Conservation (phyloP, 2,888 invertebrate genomes). For the Eupithecia vulgata region DNA sequence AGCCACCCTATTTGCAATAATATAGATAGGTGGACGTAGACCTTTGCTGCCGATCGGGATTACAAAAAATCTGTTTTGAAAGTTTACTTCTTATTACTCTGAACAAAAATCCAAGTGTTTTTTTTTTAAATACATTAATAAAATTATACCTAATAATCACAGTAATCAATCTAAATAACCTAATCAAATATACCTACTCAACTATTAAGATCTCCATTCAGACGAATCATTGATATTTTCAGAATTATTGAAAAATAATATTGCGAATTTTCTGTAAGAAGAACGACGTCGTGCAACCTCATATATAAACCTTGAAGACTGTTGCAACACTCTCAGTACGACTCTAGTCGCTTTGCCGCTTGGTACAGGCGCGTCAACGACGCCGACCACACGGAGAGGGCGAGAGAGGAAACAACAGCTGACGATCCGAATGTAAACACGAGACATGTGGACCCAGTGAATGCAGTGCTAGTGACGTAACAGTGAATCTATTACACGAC, state of each 20-base stretch:
- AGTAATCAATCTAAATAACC: too few relatives aligned
- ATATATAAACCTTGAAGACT: constrained; percentile 81
- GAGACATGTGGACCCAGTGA: constrained; percentile 80
- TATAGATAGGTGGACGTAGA: not conserved
- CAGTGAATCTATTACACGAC: constrained; percentile 65
- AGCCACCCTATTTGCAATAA: not conserved
- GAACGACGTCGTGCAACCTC: constrained; percentile 67
- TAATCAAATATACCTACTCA: not conserved
- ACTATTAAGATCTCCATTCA: not conserved
- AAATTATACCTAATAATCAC: not conserved
- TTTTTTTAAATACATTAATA: not conserved
- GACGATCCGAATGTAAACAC: constrained; percentile 61
- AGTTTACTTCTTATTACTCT: not conserved
- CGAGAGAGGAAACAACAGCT: constrained; percentile 76
- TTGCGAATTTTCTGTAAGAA: constrained; percentile 57
- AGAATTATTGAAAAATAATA: constrained; percentile 40
- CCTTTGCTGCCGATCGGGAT: not conserved
- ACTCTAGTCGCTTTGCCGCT: constrained; percentile 85
- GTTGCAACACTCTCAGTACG: constrained; percentile 83
- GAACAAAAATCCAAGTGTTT: not conserved
- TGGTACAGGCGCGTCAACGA: constrained; percentile 77
- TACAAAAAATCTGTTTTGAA: not conserved
- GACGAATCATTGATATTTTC: constrained; percentile 15
- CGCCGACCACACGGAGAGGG: constrained; percentile 83
- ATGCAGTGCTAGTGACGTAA: constrained; percentile 80